These are phyloP conservation scores for Diploscapter pachys DNA, from an alignment of 1,140 invertebrate genomes.

Conservation along the genomic window DNA sequence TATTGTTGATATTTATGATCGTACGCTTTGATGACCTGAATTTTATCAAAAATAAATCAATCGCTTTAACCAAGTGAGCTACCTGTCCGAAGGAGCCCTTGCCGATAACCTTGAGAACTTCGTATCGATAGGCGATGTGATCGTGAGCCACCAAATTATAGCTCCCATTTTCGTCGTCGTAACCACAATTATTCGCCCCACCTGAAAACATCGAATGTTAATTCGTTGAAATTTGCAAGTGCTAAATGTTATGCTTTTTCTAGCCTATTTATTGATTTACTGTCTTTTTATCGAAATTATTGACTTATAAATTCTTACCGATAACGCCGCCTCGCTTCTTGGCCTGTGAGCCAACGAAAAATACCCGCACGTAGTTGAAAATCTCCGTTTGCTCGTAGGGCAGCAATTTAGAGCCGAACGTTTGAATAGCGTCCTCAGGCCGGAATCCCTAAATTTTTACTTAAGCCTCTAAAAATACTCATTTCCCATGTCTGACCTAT, in stretches of 20 bases:
- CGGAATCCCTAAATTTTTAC: conserved; percentile 45
- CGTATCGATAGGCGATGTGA: conserved; percentile 94
- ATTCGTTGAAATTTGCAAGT: background rate
- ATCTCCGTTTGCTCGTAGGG: conserved; percentile 57
- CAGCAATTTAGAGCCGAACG: conserved; percentile 53
- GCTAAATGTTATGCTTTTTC: background rate
- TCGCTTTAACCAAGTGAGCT: background rate
- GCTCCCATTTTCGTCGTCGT: conserved; percentile 83
- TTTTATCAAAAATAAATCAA: conserved; percentile 56
- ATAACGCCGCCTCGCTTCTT: conserved; percentile 53
- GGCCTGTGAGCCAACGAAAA: conserved; percentile 58
- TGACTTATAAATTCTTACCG: background rate
- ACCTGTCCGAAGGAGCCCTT: conserved; percentile 95
- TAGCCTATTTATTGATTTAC: no score
- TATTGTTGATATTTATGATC: conserved; percentile 64
- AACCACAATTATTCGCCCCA: conserved; percentile 77
- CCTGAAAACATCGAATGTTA: conserved; percentile 46
- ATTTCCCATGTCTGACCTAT: no score
- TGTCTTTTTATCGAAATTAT: no score
- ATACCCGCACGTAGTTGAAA: conserved; percentile 56
- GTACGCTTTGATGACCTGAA: conserved; percentile 70
- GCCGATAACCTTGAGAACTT: conserved; percentile 93
- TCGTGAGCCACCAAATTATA: conserved; percentile 96
- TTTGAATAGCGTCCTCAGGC: conserved; percentile 54
- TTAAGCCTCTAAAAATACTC: no score